These are phyloP conservation scores for Aphelenchoides besseyi DNA, from an alignment of 1,140 invertebrate species.

Conservation along the genomic window DNA sequence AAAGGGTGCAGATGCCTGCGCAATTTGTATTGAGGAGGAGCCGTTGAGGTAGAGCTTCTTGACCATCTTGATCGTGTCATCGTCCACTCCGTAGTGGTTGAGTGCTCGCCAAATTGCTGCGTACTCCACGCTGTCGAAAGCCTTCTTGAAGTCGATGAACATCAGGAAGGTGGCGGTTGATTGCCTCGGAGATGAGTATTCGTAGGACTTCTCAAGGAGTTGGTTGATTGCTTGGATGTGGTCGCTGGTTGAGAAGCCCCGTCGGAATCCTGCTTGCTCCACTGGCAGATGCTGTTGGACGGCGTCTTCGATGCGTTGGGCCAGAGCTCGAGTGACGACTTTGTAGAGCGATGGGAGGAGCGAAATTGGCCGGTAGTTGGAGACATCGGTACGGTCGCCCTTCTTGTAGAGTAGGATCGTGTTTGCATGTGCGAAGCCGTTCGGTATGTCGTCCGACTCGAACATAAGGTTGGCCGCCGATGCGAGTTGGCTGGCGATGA, in stretches of 20 bases:
- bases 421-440: slow-evolving; percentile 8
- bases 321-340: slow-evolving; percentile 20
- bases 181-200: slow-evolving; percentile 49
- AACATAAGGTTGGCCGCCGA: slow-evolving; percentile 17
- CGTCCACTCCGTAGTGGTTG: slow-evolving; percentile 15
- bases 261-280: slow-evolving; percentile 37
- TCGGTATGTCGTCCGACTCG: slow-evolving; percentile 4
- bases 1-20: not conserved
- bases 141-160: slow-evolving; percentile 56
- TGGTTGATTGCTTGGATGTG: slow-evolving; percentile 30
- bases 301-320: slow-evolving; percentile 5
- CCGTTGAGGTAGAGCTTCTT: slow-evolving; percentile 21
- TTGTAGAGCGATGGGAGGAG: slow-evolving; percentile 38
- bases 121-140: slow-evolving; percentile 51
- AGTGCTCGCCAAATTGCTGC: slow-evolving; percentile 25
- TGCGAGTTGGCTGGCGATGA: too few relatives aligned
- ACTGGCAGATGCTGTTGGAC: slow-evolving; percentile 23
- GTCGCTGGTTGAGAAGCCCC: slow-evolving; percentile 34
- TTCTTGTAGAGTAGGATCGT: slow-evolving; percentile 33
- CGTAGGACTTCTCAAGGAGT: slow-evolving; percentile 45
- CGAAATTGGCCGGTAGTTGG: slow-evolving; percentile 38
- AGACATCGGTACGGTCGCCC: slow-evolving; percentile 11
- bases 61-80: slow-evolving; percentile 13
- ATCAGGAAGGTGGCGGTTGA: too few relatives aligned
- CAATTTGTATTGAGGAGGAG: not conserved